These are phyloP conservation scores for Tribolium madens DNA, from an alignment of 1,140 invertebrate species.

Conservation along the genomic window DNA sequence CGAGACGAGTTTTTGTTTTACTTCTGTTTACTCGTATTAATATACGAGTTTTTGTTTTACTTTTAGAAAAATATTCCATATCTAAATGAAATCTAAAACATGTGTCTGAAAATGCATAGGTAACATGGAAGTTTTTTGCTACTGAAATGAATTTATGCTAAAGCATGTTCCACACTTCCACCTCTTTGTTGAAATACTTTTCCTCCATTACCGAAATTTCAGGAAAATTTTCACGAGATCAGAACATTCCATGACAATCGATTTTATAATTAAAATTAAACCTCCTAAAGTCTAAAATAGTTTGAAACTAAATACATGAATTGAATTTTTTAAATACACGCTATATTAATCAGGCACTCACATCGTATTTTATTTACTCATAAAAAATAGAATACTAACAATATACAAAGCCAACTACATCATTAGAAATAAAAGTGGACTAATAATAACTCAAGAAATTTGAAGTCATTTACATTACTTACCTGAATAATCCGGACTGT, in stretches of 20 bases:
- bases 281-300: neutral
- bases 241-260: neutral
- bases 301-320: neutral
- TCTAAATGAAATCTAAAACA: too few relatives aligned
- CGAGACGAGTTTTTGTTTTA: too few relatives aligned
- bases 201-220: neutral
- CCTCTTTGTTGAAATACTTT: neutral
- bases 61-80: too few relatives aligned
- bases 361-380: too few relatives aligned
- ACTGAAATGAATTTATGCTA: neutral
- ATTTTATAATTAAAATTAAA: neutral
- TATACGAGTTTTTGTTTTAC: too few relatives aligned
- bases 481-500: slow-evolving; percentile 68
- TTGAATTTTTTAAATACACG: neutral
- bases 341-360: too few relatives aligned
- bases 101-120: too few relatives aligned
- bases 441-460: neutral
- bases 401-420: too few relatives aligned
- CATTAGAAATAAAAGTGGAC: too few relatives aligned
- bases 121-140: too few relatives aligned
- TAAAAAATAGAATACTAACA: too few relatives aligned
- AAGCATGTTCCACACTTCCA: neutral
- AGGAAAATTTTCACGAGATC: neutral
- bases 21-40: too few relatives aligned
- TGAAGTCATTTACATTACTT: slow-evolving; percentile 51